phyloP scores from a whole-genome alignment of 2,888 invertebrate genomes.

The Plutella xylostella region DNA sequence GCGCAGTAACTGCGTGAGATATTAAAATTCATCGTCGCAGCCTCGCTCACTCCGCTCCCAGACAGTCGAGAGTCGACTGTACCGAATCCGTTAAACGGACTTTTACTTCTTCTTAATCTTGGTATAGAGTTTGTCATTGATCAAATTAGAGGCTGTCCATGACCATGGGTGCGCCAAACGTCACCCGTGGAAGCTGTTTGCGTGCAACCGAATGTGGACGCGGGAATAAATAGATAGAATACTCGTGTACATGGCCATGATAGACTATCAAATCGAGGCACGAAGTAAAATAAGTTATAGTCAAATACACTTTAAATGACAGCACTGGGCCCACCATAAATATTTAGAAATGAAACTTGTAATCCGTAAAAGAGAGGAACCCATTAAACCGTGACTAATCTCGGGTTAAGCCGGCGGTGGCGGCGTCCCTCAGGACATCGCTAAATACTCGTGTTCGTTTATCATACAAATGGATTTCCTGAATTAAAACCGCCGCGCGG shows the following conservation, averaged over 20 bases:
- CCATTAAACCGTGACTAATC: neutral
- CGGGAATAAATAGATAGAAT: no score
- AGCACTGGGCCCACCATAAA: neutral
- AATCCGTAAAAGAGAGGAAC: neutral
- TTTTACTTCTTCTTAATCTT: neutral
- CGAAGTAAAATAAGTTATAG: no score
- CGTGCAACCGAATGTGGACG: no score
- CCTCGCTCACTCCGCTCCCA: neutral
- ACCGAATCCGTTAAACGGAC: constrained; percentile 14
- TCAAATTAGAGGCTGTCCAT: neutral
- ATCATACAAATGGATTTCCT: constrained; percentile 46
- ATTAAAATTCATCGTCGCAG: constrained; percentile 26
- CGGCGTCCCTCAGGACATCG: constrained; percentile 14
- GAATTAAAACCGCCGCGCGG: constrained; percentile 31
- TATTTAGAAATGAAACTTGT: neutral
- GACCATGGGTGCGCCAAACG: neutral
- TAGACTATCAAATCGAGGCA: no score
- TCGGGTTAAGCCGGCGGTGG: constrained; percentile 4
- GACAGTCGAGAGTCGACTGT: constrained; percentile 10
- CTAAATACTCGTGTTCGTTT: constrained; percentile 29
- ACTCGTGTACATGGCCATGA: no score
- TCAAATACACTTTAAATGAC: neutral
- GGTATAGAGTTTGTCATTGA: neutral
- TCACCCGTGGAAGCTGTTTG: neutral
- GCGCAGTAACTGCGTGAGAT: constrained; percentile 31